phyloP scores from a whole-genome alignment of 2,888 invertebrate species.

The Nemapogon koenigi region DNA sequence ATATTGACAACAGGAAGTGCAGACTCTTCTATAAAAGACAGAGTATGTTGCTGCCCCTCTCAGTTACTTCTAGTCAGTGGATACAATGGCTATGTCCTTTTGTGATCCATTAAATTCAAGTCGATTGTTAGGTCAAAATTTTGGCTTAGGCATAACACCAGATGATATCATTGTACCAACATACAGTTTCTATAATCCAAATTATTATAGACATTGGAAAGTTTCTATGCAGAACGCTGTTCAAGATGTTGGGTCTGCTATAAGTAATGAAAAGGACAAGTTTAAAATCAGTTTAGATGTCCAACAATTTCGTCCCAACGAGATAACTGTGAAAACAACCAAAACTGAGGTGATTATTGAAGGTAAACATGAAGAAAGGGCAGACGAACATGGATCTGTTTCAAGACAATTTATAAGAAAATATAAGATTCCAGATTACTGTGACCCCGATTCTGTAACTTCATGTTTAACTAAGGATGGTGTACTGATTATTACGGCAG shows the following conservation, averaged over 20 bases:
- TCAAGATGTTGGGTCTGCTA: slow-evolving; percentile 28
- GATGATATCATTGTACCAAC: slow-evolving; percentile 26
- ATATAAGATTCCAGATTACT: slow-evolving; percentile 40
- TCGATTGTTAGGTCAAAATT: slow-evolving; percentile 23
- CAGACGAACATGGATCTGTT: slow-evolving; percentile 50
- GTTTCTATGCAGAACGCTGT: slow-evolving; percentile 19
- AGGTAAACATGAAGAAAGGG: slow-evolving; percentile 54
- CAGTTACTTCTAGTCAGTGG: slow-evolving; percentile 2
- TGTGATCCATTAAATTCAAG: slow-evolving; percentile 20
- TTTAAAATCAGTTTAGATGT: slow-evolving; percentile 70
- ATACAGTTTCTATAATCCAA: slow-evolving; percentile 19
- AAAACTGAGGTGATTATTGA: slow-evolving; percentile 68
- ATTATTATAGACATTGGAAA: slow-evolving; percentile 30
- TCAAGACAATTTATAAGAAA: slow-evolving; percentile 49
- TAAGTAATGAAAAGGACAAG: slow-evolving; percentile 29
- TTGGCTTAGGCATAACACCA: slow-evolving; percentile 24
- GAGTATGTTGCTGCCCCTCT: neutral
- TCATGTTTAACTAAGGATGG: slow-evolving; percentile 33
- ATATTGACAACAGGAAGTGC: slow-evolving; percentile 22
- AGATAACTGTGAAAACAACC: slow-evolving; percentile 71
- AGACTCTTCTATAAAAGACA: slow-evolving; percentile 25
- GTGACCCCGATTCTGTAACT: slow-evolving; percentile 25
- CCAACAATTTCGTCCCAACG: slow-evolving; percentile 71
- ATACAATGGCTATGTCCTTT: slow-evolving; percentile 23
- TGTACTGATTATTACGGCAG: slow-evolving; percentile 25